A percentile compares a stretch with the other conserved stretches of the same genome.
These are phyloP conservation scores for Clarias magur DNA, from an alignment of 2,113 vertebrate genomes.

Conservation along the genomic window DNA sequence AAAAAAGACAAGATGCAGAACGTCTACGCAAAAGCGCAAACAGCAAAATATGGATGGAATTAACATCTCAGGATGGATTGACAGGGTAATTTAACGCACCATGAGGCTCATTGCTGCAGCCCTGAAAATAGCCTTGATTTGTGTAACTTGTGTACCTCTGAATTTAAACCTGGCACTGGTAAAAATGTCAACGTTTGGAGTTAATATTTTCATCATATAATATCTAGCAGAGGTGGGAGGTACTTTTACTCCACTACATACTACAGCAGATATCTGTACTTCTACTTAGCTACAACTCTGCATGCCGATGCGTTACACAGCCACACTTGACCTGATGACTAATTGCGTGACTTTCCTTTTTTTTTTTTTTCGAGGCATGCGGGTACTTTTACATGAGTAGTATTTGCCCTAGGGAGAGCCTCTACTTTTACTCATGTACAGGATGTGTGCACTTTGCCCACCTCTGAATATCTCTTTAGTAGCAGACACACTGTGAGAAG, in stretches of 20 bases:
- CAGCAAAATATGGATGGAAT: slow-evolving; percentile 14
- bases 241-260: too few species aligned
- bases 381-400: too few species aligned
- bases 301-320: too few species aligned
- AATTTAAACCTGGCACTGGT: neutral
- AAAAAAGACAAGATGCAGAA: neutral
- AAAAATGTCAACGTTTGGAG: neutral
- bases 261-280: too few species aligned
- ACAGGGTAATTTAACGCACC: slow-evolving; percentile 28
- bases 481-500: neutral
- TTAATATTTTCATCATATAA: neutral
- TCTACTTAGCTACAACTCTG: too few species aligned
- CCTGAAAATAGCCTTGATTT: neutral
- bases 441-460: too few species aligned
- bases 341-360: too few species aligned
- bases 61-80: neutral
- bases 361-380: too few species aligned
- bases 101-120: neutral
- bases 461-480: neutral
- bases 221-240: neutral
- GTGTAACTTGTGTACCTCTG: neutral
- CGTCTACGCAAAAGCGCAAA: neutral
- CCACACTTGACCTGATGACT: too few species aligned
- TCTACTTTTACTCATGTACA: too few species aligned
- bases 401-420: too few species aligned